Evolutionary conservation across 2,888 invertebrate species (phyloP).

Genomic region (Noctua pronuba): DNA sequence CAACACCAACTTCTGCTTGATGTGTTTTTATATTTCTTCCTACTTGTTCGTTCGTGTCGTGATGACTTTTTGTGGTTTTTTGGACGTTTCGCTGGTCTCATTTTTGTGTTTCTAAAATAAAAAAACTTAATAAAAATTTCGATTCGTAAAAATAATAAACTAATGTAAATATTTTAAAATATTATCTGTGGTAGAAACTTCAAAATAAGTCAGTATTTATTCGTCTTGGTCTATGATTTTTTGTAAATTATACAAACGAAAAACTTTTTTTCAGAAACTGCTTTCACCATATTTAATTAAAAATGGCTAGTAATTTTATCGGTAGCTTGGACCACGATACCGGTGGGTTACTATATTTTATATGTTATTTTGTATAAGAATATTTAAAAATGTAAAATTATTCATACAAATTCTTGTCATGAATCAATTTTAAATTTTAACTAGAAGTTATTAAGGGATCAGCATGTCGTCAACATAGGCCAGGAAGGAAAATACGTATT

Average conservation of each 20-base stretch:
- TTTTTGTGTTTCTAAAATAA: slow-evolving; percentile 29
- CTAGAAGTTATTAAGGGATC: no score
- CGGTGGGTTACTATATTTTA: no score
- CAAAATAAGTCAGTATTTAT: neutral
- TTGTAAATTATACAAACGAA: neutral
- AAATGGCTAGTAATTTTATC: no score
- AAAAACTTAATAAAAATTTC: slow-evolving; percentile 41
- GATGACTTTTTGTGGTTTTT: slow-evolving; percentile 32
- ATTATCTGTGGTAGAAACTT: neutral
- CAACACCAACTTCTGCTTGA: slow-evolving; percentile 41
- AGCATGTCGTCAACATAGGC: no score
- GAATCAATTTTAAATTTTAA: no score
- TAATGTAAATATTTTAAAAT: neutral
- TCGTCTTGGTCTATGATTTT: slow-evolving; percentile 18
- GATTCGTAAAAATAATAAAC: slow-evolving; percentile 20
- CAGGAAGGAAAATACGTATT: no score
- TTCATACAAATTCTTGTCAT: no score
- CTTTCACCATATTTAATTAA: no score
- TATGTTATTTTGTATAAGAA: no score
- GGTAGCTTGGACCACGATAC: no score
- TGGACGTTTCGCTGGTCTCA: slow-evolving; percentile 38
- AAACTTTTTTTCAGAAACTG: neutral
- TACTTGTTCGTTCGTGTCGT: slow-evolving; percentile 10
- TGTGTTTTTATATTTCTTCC: slow-evolving; percentile 52
- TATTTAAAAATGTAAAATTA: no score